These are phyloP conservation scores for Leptocoma aspasia DNA, from an alignment of 2,113 vertebrate species.

Conservation along the genomic window DNA sequence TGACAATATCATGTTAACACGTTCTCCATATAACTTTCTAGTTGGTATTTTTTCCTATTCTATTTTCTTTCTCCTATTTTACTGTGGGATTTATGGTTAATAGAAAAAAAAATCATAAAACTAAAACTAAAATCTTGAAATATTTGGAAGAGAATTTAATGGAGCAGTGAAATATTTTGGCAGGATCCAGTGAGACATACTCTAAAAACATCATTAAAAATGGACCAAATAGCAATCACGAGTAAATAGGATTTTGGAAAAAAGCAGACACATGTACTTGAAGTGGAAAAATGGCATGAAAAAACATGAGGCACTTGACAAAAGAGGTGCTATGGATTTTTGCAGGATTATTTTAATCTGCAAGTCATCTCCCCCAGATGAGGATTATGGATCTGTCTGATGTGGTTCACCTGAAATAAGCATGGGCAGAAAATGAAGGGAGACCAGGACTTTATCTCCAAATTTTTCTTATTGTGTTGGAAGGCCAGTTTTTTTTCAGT, in stretches of 20 bases:
- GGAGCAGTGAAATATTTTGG: not conserved
- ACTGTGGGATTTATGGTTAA: not conserved
- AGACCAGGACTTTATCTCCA: not conserved
- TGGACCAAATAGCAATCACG: not conserved
- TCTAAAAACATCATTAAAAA: not conserved
- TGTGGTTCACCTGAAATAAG: not conserved
- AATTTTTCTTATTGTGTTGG: not conserved
- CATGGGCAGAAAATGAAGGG: not conserved
- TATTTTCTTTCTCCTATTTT: not conserved
- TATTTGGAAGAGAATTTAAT: not conserved
- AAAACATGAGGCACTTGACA: not conserved
- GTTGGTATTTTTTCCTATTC: not conserved
- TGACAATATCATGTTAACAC: conserved; percentile 62
- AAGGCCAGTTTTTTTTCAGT: not conserved
- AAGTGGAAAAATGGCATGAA: not conserved
- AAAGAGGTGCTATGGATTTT: not conserved
- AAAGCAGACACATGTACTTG: not conserved
- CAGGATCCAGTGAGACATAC: not conserved
- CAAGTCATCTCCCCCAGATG: not conserved
- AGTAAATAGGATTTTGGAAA: not conserved
- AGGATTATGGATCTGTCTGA: not conserved
- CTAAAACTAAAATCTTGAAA: not conserved
- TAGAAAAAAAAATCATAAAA: not conserved
- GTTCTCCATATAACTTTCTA: conserved; percentile 12
- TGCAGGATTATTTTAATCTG: not conserved